phyloP scores from a whole-genome alignment of 1,140 invertebrate genomes.

The Halictus rubicundus region DNA sequence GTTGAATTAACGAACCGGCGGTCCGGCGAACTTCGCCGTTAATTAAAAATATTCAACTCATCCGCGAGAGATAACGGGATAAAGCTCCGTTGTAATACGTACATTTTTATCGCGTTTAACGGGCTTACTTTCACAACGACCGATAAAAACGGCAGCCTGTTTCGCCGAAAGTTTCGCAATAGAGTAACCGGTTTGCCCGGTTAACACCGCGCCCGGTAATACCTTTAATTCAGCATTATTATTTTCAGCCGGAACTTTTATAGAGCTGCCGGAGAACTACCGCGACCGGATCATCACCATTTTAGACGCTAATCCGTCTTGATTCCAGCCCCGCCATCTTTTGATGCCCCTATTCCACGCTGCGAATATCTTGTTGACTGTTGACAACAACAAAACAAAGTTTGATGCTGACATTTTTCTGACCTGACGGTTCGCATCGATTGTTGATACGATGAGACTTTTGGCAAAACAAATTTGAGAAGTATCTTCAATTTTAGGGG shows the following conservation, averaged over 20 bases:
- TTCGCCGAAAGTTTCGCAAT: slow-evolving; percentile 52
- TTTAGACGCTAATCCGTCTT: slow-evolving; percentile 48
- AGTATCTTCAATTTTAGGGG: too few relatives aligned
- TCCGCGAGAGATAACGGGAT: slow-evolving; percentile 32
- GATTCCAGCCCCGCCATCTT: slow-evolving; percentile 2
- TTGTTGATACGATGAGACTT: too few relatives aligned
- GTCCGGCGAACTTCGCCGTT: slow-evolving; percentile 19
- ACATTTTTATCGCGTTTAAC: slow-evolving; percentile 35
- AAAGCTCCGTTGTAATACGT: slow-evolving; percentile 14
- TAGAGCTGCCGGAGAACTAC: slow-evolving; percentile 35
- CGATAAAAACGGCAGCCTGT: slow-evolving; percentile 39
- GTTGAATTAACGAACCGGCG: slow-evolving; percentile 7
- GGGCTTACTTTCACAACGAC: slow-evolving; percentile 28
- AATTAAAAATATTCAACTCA: slow-evolving; percentile 56
- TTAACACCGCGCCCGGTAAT: slow-evolving; percentile 56
- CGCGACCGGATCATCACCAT: slow-evolving; percentile 8
- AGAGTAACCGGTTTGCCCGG: slow-evolving; percentile 28
- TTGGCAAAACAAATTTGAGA: too few relatives aligned
- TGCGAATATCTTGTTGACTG: too few relatives aligned
- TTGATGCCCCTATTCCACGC: slow-evolving; percentile 1
- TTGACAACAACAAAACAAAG: too few relatives aligned
- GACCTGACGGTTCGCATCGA: too few relatives aligned
- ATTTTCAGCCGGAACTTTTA: slow-evolving; percentile 58
- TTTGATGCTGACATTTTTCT: too few relatives aligned
- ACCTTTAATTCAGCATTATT: slow-evolving; percentile 64